Conservation (phyloP, 1,140 invertebrate genomes). For the Batillaria attramentaria region DNA sequence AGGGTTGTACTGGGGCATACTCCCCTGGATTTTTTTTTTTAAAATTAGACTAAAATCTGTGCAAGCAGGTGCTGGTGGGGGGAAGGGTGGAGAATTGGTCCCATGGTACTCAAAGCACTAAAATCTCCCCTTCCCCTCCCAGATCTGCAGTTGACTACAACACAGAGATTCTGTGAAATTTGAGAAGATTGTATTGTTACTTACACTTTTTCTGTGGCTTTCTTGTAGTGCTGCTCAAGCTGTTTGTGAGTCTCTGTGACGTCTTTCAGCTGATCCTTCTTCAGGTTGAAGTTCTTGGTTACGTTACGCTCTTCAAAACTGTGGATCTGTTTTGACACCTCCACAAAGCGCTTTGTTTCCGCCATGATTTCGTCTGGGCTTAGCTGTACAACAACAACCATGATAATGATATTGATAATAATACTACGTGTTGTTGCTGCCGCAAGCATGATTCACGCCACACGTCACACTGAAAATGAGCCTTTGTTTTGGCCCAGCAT, state of each 20-base stretch:
- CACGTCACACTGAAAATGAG: too few relatives aligned
- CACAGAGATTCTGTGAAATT: too few relatives aligned
- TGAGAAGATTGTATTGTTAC: too few relatives aligned
- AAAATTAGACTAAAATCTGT: not conserved
- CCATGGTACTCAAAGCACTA: not conserved
- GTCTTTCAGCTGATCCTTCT: conserved; percentile 48
- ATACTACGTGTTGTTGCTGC: not conserved
- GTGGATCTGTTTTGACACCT: conserved; percentile 56
- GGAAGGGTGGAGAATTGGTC: not conserved
- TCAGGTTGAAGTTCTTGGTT: conserved; percentile 51
- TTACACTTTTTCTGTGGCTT: conserved; percentile 68
- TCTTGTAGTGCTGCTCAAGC: conserved; percentile 63
- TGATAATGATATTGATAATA: not conserved
- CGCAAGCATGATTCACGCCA: not conserved
- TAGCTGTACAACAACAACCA: conserved; percentile 11
- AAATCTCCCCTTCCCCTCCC: not conserved
- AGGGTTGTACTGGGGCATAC: too few relatives aligned
- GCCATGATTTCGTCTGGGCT: conserved; percentile 40
- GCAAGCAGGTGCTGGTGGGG: not conserved
- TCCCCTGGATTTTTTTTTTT: not conserved
- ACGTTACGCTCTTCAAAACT: conserved; percentile 54
- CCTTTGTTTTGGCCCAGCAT: too few relatives aligned
- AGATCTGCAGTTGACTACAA: not conserved
- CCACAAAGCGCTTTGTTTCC: conserved; percentile 49
- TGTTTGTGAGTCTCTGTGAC: conserved; percentile 61